Conservation (phyloP, 2,888 invertebrate species). For the Xylota sylvarum region DNA sequence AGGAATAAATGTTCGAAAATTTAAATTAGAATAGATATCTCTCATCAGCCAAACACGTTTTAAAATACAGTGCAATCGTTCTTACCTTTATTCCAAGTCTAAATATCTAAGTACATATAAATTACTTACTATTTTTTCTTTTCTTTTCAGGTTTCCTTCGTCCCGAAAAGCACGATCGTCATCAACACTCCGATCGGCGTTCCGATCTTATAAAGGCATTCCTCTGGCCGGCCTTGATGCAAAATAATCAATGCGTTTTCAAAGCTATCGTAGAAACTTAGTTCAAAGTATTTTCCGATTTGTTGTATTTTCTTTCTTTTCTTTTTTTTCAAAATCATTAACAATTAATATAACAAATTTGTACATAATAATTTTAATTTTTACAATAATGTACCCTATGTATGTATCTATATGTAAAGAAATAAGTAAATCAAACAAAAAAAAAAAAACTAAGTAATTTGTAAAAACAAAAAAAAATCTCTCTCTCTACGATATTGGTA, state of each 20-base stretch:
- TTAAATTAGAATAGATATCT: no score
- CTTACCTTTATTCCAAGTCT: no score
- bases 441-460: conserved; percentile 1
- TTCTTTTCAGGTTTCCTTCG: conserved; percentile 87
- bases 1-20: no score
- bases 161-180: conserved; percentile 91
- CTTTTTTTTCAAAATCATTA: conserved; percentile 20
- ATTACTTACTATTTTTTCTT: conserved; percentile 1
- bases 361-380: conserved; percentile 64
- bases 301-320: conserved; percentile 13
- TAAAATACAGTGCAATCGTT: no score
- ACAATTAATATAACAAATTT: conserved; percentile 63
- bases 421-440: neutral
- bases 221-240: conserved; percentile 94
- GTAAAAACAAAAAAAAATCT: neutral
- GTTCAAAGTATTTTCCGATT: conserved; percentile 59
- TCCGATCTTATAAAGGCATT: conserved; percentile 92
- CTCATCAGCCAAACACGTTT: no score
- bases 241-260: conserved; percentile 91
- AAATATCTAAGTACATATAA: no score
- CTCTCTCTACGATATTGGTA: conserved; percentile 80
- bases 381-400: conserved; percentile 25
- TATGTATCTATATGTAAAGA: conserved; percentile 13
- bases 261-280: conserved; percentile 94
- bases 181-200: conserved; percentile 90